Conservation (phyloP, 2,888 invertebrate genomes). For the Euplexia lucipara region DNA sequence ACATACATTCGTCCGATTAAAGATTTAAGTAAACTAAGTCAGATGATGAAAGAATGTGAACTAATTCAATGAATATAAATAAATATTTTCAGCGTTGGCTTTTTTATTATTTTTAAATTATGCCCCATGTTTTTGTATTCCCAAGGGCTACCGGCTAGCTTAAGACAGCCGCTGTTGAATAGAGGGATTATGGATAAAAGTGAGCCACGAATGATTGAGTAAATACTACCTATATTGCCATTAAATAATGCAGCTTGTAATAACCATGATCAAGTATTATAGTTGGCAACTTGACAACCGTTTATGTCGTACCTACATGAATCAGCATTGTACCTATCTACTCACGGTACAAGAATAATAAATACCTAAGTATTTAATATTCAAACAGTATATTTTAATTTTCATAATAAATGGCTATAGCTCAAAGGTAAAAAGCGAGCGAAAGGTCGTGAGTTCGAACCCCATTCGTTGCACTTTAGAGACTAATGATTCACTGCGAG, state of each 20-base stretch:
- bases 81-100: no score
- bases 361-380: slow-evolving; percentile 9
- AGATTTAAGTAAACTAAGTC: no score
- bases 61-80: no score
- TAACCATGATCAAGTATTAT: slow-evolving; percentile 13
- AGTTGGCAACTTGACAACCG: slow-evolving; percentile 21
- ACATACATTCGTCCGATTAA: no score
- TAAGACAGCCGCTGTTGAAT: neutral
- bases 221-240: slow-evolving; percentile 11
- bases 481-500: no score
- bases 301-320: slow-evolving; percentile 11
- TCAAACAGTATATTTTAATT: neutral
- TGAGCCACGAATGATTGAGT: neutral
- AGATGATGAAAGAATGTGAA: no score
- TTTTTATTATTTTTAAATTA: no score
- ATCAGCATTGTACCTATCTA: slow-evolving; percentile 25
- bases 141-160: no score
- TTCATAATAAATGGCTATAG: neutral
- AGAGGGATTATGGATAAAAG: slow-evolving; percentile 5
- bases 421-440: neutral
- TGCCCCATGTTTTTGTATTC: no score
- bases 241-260: neutral
- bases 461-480: neutral
- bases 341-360: slow-evolving; percentile 5
- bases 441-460: neutral